A percentile compares a stretch with the other conserved stretches of the same genome.
These are phyloP conservation scores for Zootoca vivipara DNA, from an alignment of 2,113 vertebrate species.

Conservation along the genomic window DNA sequence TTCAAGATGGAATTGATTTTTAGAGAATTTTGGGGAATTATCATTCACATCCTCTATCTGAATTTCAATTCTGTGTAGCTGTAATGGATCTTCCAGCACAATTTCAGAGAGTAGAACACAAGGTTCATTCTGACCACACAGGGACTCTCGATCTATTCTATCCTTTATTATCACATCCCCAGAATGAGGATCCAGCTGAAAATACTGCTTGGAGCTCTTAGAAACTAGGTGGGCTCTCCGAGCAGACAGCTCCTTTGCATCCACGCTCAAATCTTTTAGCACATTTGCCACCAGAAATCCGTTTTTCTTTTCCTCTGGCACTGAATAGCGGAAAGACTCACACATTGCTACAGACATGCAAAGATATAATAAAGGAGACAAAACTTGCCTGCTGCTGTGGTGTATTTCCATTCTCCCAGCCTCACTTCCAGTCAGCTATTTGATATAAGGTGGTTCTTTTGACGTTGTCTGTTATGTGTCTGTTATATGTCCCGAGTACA, in stretches of 20 bases:
- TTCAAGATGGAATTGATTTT: constrained; percentile 39
- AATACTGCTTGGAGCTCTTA: not conserved
- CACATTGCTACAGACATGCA: not conserved
- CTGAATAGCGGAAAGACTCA: not conserved
- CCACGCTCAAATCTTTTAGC: not conserved
- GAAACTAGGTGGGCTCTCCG: not conserved
- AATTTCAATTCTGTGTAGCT: not conserved
- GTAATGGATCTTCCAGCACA: not conserved
- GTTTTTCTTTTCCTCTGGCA: not conserved
- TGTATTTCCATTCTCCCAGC: not conserved
- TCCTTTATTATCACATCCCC: not conserved
- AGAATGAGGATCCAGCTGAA: not conserved
- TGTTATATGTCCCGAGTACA: constrained; percentile 52
- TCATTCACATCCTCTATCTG: not conserved
- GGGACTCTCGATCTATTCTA: not conserved
- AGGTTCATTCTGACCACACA: not conserved
- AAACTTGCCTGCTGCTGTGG: not conserved
- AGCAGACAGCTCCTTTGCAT: not conserved
- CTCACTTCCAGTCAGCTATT: constrained; percentile 1
- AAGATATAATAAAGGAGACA: not conserved
- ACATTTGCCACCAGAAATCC: not conserved
- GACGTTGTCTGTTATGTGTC: not conserved
- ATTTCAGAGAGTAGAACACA: not conserved
- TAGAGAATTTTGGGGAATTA: not conserved
- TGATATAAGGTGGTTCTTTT: not conserved